A percentile compares a stretch with the other conserved stretches of the same genome.
phyloP scores from a whole-genome alignment of 2,113 vertebrate species.

The Narcine bancroftii region DNA sequence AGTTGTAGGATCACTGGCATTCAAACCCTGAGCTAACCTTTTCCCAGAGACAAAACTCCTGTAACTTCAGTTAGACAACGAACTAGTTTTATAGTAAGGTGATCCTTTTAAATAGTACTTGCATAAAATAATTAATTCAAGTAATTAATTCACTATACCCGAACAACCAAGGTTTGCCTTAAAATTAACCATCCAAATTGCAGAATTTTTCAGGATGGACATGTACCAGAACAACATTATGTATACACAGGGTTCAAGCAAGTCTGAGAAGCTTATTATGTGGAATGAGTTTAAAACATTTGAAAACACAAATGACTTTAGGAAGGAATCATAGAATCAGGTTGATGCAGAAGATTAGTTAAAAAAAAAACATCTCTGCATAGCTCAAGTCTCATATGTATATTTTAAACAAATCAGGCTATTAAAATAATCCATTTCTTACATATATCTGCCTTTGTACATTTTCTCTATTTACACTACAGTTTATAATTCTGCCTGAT shows the following conservation, averaged over 20 bases:
- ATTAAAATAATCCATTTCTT: background rate
- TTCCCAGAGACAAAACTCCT: background rate
- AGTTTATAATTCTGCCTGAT: background rate
- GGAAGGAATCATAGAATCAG: background rate
- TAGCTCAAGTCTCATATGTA: background rate
- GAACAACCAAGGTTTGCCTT: background rate
- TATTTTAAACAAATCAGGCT: background rate
- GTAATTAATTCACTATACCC: background rate
- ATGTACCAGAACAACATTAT: background rate
- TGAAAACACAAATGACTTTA: background rate
- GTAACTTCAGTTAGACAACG: background rate
- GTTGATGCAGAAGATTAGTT: background rate
- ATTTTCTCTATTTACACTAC: background rate
- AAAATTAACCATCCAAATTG: background rate
- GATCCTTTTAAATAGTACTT: background rate
- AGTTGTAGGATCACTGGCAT: background rate
- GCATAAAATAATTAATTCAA: background rate
- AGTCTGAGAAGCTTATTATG: background rate
- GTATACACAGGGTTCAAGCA: background rate
- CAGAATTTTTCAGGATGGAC: background rate
- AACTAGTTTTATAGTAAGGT: background rate
- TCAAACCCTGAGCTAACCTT: background rate
- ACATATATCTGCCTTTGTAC: background rate
- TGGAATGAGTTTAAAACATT: background rate
- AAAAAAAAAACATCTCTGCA: background rate